Conservation (phyloP, 2,888 invertebrate genomes). For the Eristalinus sepulchralis region DNA sequence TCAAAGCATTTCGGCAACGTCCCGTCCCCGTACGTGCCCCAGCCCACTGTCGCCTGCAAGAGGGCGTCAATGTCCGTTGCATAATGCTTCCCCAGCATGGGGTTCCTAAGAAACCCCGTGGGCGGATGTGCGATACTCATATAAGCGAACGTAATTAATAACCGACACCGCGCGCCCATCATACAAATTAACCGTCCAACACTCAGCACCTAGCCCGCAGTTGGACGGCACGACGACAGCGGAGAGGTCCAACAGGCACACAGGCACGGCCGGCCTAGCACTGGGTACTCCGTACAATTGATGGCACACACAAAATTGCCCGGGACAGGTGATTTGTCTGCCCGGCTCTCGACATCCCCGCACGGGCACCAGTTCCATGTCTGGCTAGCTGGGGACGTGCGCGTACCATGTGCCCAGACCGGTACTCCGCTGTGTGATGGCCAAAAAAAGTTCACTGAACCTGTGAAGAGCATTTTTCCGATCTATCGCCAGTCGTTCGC, state of each 20-base stretch:
- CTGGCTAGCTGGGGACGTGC: background rate
- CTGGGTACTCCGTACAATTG: constrained; percentile 41
- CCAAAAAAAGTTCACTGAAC: constrained; percentile 68
- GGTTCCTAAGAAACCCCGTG: constrained; percentile 55
- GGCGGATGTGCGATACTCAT: constrained; percentile 71
- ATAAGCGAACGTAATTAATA: constrained; percentile 62
- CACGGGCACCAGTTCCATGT: background rate
- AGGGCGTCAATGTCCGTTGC: constrained; percentile 59
- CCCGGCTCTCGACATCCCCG: constrained; percentile 10
- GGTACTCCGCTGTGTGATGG: constrained; percentile 13
- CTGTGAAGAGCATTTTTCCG: constrained; percentile 29
- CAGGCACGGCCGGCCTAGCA: background rate
- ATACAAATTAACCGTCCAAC: constrained; percentile 68
- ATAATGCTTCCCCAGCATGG: constrained; percentile 43
- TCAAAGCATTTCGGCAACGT: constrained; percentile 53
- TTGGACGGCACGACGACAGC: background rate
- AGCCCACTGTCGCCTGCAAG: constrained; percentile 50
- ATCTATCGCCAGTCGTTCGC: constrained; percentile 2
- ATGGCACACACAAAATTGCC: constrained; percentile 58
- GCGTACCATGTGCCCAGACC: constrained; percentile 11
- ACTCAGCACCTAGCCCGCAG: constrained; percentile 43
- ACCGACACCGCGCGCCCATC: constrained; percentile 63
- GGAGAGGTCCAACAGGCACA: background rate
- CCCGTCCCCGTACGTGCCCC: constrained; percentile 35
- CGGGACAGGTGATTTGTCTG: constrained; percentile 70